Conservation (phyloP, 2,797 vertebrate species). For the Morus bassanus region DNA sequence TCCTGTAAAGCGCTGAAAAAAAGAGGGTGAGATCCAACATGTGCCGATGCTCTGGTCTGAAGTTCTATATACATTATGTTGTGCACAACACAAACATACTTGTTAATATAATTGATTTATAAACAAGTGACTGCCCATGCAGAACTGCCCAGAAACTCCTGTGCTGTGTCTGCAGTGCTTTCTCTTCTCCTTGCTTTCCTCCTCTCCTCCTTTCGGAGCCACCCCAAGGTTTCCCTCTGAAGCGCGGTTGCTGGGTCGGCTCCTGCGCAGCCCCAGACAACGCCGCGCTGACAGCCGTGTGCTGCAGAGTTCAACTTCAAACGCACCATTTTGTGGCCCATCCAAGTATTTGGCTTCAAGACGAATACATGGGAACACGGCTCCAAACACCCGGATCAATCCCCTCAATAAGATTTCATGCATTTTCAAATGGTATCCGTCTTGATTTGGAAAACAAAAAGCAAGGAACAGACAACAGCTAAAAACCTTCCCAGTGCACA, state of each 20-base stretch:
- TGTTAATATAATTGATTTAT: background rate
- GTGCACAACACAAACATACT: rapidly evolving
- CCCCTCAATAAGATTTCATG: background rate
- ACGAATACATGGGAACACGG: rapidly evolving
- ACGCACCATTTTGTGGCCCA: background rate
- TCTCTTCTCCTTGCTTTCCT: background rate
- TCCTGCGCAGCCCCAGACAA: background rate
- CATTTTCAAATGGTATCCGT: background rate
- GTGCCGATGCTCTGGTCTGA: rapidly evolving
- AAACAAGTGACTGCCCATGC: background rate
- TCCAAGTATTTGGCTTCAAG: background rate
- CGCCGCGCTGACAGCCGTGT: background rate
- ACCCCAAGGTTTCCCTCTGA: rapidly evolving
- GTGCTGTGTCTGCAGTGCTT: background rate
- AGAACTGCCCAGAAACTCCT: background rate
- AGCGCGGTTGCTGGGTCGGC: background rate
- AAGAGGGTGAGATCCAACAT: background rate
- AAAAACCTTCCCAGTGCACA: background rate
- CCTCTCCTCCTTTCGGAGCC: background rate
- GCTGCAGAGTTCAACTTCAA: background rate
- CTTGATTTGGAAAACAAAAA: constrained; percentile 16
- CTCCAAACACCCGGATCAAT: background rate
- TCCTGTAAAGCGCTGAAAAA: background rate
- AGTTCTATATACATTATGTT: rapidly evolving
- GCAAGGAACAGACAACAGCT: background rate